Conservation (phyloP, 23 tunicate genomes). For the Diplosoma virens region DNA sequence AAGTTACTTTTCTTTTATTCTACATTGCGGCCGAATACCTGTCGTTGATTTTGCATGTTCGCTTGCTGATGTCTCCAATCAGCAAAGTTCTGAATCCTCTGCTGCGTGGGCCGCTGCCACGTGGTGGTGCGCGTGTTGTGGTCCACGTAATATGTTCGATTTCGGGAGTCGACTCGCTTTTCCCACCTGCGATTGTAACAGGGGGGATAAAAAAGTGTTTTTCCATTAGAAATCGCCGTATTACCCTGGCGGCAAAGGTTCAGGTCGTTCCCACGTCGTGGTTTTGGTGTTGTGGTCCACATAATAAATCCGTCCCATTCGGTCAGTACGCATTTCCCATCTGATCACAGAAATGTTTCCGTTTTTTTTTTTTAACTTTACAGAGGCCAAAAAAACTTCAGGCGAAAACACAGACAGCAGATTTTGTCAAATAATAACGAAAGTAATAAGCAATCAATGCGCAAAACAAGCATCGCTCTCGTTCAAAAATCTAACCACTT, state of each 20-base stretch:
- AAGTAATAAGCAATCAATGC: not conserved
- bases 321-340: slow-evolving; percentile 76
- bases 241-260: slow-evolving; percentile 87
- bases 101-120: slow-evolving; percentile 82
- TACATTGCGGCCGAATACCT: too few relatives aligned
- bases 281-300: slow-evolving; percentile 95
- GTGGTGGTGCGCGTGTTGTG: slow-evolving; percentile 92
- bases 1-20: too few relatives aligned
- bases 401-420: too few relatives aligned
- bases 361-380: too few relatives aligned
- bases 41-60: slow-evolving; percentile 77
- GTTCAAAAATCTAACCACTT: too few relatives aligned
- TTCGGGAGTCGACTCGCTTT: slow-evolving; percentile 51
- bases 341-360: slow-evolving; percentile 23
- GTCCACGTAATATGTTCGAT: slow-evolving; percentile 80
- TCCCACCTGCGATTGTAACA: slow-evolving; percentile 71
- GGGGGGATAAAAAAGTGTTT: too few relatives aligned
- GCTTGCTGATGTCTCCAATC: slow-evolving; percentile 64
- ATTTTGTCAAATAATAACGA: not conserved
- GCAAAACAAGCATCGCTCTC: not conserved
- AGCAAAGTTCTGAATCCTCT: slow-evolving; percentile 59
- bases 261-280: slow-evolving; percentile 97
- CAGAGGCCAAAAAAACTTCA: too few relatives aligned
- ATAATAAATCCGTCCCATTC: slow-evolving; percentile 85
- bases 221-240: not conserved